Evolutionary conservation across 2,888 invertebrate genomes (phyloP).

Genomic region (Ormia ochracea): DNA sequence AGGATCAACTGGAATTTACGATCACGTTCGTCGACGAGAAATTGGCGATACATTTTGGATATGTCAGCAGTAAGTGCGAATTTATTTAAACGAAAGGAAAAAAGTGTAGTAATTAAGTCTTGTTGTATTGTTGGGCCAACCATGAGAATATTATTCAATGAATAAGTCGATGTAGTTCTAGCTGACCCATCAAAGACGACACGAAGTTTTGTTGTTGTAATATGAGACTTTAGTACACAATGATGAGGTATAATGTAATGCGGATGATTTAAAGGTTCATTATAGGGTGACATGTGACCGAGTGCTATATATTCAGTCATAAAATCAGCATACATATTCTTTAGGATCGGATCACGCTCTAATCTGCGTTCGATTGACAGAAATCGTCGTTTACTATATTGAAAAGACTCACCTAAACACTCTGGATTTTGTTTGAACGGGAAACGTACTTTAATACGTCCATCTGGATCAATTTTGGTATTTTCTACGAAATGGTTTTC

Average conservation of each 20-base stretch:
- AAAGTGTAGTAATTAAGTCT: too few relatives aligned
- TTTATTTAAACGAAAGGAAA: too few relatives aligned
- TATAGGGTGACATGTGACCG: conserved; percentile 17
- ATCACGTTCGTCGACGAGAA: too few relatives aligned
- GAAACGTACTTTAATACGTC: background rate
- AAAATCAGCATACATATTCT: conserved; percentile 18
- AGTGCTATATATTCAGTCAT: conserved; percentile 33
- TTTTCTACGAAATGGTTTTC: conserved; percentile 23
- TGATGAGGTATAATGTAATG: conserved; percentile 2
- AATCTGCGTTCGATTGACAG: conserved; percentile 27
- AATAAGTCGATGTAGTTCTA: conserved; percentile 4
- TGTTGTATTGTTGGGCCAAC: too few relatives aligned
- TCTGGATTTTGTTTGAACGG: conserved; percentile 17
- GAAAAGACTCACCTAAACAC: background rate
- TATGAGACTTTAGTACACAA: conserved; percentile 26
- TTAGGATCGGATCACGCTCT: conserved; percentile 24
- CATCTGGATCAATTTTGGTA: background rate
- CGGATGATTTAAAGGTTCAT: background rate
- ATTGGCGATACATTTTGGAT: too few relatives aligned
- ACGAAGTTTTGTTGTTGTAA: conserved; percentile 45
- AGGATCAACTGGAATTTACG: too few relatives aligned
- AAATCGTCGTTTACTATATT: conserved; percentile 8
- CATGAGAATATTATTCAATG: conserved; percentile 47
- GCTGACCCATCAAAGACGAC: conserved; percentile 52
- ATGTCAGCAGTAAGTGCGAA: too few relatives aligned